A percentile compares a stretch with the other conserved stretches of the same genome.
phyloP scores from a whole-genome alignment of 1,140 invertebrate species.

The Drosophila orosa region DNA sequence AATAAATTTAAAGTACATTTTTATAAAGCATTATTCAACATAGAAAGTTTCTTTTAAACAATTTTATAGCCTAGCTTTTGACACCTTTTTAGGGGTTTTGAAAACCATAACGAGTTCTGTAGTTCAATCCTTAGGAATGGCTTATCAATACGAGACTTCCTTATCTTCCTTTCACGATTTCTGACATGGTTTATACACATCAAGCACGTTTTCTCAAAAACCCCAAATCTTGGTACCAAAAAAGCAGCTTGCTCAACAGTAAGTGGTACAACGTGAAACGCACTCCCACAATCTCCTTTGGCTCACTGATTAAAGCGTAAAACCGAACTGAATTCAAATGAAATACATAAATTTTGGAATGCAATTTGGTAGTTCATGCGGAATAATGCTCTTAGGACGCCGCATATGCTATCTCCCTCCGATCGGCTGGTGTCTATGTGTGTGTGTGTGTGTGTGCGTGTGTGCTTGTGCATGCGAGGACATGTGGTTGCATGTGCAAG shows the following conservation, averaged over 20 bases:
- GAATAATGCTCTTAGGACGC: constrained; percentile 57
- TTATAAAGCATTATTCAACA: neutral
- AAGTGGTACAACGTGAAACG: neutral
- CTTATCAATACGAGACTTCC: neutral
- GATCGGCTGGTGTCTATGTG: neutral
- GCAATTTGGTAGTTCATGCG: constrained; percentile 67
- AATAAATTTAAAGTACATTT: neutral
- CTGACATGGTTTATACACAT: neutral
- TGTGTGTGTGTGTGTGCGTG: constrained; percentile 26
- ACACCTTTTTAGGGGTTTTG: no score
- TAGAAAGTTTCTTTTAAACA: neutral
- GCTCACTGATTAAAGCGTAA: constrained; percentile 42
- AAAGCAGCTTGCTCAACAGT: neutral
- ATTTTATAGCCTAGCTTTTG: no score
- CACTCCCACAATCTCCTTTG: constrained; percentile 1
- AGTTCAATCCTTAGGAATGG: no score
- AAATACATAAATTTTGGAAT: constrained; percentile 74
- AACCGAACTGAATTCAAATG: constrained; percentile 52
- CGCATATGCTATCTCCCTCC: constrained; percentile 41
- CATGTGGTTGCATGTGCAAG: constrained; percentile 53
- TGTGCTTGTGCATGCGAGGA: constrained; percentile 32
- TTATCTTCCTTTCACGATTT: neutral
- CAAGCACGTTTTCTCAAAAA: neutral
- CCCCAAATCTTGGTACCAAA: no score
- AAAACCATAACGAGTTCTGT: no score